Percentiles rank a stretch among this genome's conserved stretches.
Evolutionary conservation across 2,113 vertebrate genomes (phyloP).

Genomic region (Eira barbara): DNA sequence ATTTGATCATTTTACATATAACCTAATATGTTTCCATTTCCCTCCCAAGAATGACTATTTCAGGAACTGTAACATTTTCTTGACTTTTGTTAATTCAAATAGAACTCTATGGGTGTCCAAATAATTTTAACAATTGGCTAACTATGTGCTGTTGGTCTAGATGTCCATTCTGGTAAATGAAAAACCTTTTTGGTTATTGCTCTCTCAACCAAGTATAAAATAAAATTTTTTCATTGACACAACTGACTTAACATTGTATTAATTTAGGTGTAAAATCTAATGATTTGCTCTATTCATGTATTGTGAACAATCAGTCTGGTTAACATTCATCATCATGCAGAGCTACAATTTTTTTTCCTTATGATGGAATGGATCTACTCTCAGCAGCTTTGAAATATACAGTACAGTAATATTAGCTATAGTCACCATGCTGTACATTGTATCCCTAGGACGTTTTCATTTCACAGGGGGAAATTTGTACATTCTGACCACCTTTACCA

Average conservation of each 20-base stretch:
- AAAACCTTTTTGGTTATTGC: background rate
- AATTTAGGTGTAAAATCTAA: background rate
- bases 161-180: background rate
- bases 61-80: background rate
- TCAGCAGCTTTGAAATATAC: background rate
- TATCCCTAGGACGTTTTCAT: background rate
- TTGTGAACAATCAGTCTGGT: background rate
- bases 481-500: background rate
- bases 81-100: background rate
- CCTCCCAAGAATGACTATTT: background rate
- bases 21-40: background rate
- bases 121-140: background rate
- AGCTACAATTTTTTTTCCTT: background rate
- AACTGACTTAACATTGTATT: background rate
- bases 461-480: background rate
- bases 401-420: background rate
- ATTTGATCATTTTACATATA: background rate
- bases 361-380: background rate
- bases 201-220: background rate
- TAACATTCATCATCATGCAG: background rate
- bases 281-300: background rate
- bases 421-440: background rate
- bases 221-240: background rate
- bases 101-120: background rate
- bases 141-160: background rate